Evolutionary conservation across 2,888 invertebrate genomes (phyloP), one percentile per base, ranked within the genome.

Genomic region (Dilophus febrilis): DNA sequence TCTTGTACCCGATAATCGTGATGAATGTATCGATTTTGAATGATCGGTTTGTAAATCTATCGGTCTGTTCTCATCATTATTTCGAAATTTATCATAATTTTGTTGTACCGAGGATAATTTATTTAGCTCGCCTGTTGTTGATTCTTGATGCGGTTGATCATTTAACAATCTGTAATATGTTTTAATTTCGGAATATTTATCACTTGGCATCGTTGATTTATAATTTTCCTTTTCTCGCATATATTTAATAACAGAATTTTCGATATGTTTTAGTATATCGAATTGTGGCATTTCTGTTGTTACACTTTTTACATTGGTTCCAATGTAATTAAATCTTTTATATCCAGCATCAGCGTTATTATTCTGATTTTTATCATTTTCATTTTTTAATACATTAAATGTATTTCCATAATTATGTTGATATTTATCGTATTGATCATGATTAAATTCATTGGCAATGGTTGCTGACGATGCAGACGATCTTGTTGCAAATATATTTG

Each of bases 221-320:
- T n/a, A n/a, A 22, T 22, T 22, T 22, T 61, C 60, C 42, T 61
- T 46, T 32, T 57, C 59, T 37, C 57, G 59, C 59, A 62, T 61
- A 38, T 63, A 62, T 44, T 59, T 58, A 12, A 60, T 56, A 1
- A 63, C 63, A 0, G 61, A 60, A 36, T 61, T 56, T 37, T 63
- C 62, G 31, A 63, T 62, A 38, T 63, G 61, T 33, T 56, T 58
- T 45, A 63, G 53, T 3, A 61, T 57, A 45, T 61, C 58, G 1
- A 55, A 54, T 42, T 57, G 61, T 29, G 29, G 29, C 12, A 28
- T 28, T 17, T 27, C 36, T 8, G 17, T 17, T 32, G 32, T 13
- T 32, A 7, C 30, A 11, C 4, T 22, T 18, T 13, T 38, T 19
- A n/a, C 6, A 12, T 34, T 19, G 34, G 19, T 34, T 4, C 7